Evolutionary conservation across 1,140 invertebrate genomes (phyloP), one percentile per base, ranked within the genome.

Genomic region (Cecropterus lyciades): DNA sequence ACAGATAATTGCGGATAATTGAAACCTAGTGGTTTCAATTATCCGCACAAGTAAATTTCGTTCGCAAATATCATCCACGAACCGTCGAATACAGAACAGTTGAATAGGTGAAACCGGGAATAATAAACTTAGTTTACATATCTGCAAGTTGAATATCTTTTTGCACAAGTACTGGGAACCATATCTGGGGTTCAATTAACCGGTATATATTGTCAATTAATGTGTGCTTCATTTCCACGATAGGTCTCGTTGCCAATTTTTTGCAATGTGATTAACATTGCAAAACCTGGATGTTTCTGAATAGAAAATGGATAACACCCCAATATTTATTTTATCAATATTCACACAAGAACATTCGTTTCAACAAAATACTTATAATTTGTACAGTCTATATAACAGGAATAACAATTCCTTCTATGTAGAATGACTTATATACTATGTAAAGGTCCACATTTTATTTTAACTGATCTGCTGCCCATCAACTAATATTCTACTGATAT

Each of bases 121-220:
- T 42, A 57, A 57, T 57, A 45, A 57, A 42, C 40, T 53, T 64
- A 37, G 60, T 53, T 64, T 53, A 49, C 60, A 64, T 53, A 52
- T 52, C 33, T 48, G 60, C 48, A 64, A 52, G 33, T 45, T 64
- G 42, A 64, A 51, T 62, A 33, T 49, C 60, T 20, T 64, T 43
- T 53, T 24, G 48, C 37, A 53, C 55, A 7, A n/a, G 20, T 24
- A 48, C n/a, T 30, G 5, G 16, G 49, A 52, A 40, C 15, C 37
- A 52, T 11, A 45, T 64, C 42, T 53, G 48, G 49, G 37, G 55
- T 49, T 15, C 56, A 67, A 67, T 67, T 67, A 67, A 42, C 48
- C 51, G 20, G 49, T 57, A 40, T 57, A 16, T 45, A 68, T 49
- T 68, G 57, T 67, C 48, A 67, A 67, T 59, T 60, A 67, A 51